Evolutionary conservation across 2,888 invertebrate species (phyloP).

Genomic region (Drosophila flavopinicola): DNA sequence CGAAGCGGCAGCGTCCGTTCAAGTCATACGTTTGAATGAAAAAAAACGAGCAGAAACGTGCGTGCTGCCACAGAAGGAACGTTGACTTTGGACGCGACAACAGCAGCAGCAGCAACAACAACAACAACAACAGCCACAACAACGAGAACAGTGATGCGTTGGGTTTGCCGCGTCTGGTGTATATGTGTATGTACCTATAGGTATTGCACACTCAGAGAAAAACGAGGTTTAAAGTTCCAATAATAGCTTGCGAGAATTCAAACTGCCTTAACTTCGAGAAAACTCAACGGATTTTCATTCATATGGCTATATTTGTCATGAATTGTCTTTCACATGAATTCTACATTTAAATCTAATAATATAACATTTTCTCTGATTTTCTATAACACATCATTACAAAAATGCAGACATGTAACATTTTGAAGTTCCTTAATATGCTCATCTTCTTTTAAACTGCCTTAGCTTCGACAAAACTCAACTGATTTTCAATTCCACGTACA

Average conservation of each 20-base stretch:
- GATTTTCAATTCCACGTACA: no score
- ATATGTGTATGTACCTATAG: slow-evolving; percentile 12
- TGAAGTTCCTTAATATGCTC: no score
- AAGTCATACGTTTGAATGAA: slow-evolving; percentile 75
- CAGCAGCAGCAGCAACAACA: slow-evolving; percentile 10
- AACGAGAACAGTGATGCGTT: slow-evolving; percentile 18
- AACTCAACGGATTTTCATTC: no score
- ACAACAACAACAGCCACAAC: slow-evolving; percentile 6
- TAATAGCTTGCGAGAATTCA: neutral
- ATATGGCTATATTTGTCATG: no score
- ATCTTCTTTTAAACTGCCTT: no score
- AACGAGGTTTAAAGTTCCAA: neutral
- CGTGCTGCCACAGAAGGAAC: slow-evolving; percentile 84
- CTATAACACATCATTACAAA: no score
- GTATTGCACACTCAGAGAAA: slow-evolving; percentile 1
- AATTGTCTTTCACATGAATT: no score
- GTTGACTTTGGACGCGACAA: slow-evolving; percentile 78
- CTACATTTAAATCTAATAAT: no score
- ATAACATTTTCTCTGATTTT: no score
- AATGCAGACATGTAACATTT: no score
- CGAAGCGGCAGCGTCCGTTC: slow-evolving; percentile 53
- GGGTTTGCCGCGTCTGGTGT: slow-evolving; percentile 20
- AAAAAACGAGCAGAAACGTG: slow-evolving; percentile 76
- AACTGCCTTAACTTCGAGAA: no score
- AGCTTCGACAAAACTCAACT: no score